Evolutionary conservation across 2,113 vertebrate species (phyloP).

Genomic region (Theropithecus gelada): DNA sequence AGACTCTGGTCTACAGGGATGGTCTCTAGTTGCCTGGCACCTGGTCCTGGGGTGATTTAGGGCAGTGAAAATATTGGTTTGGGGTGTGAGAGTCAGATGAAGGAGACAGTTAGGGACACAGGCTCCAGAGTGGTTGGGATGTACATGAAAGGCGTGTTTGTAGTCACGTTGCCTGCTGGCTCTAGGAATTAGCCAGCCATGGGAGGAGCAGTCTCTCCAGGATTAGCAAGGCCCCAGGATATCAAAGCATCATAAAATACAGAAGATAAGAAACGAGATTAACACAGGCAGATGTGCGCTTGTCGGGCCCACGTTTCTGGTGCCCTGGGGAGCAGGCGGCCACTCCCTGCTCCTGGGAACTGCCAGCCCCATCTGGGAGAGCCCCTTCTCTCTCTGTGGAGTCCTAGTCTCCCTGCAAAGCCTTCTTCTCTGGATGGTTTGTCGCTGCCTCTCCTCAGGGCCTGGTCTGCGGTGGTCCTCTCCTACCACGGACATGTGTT

Average conservation of each 20-base stretch:
- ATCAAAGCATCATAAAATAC: too few species aligned
- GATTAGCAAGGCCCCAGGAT: too few species aligned
- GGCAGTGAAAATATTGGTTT: not conserved
- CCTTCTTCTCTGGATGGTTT: not conserved
- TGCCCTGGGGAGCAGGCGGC: too few species aligned
- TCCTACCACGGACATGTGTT: rapidly evolving
- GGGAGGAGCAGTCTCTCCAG: too few species aligned
- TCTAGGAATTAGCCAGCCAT: not conserved
- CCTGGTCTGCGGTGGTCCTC: too few species aligned
- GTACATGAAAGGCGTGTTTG: not conserved
- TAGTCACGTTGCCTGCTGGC: not conserved
- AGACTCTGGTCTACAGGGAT: rapidly evolving
- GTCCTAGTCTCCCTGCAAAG: rapidly evolving
- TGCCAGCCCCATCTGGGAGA: too few species aligned
- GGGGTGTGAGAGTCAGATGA: not conserved
- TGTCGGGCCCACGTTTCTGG: rapidly evolving
- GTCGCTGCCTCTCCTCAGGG: rapidly evolving
- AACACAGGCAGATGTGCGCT: rapidly evolving
- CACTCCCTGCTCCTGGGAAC: rapidly evolving
- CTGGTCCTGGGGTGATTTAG: too few species aligned
- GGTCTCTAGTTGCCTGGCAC: not conserved
- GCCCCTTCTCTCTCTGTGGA: not conserved
- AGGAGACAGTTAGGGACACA: rapidly evolving
- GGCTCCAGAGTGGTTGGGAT: not conserved
- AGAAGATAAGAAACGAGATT: rapidly evolving